Percentiles rank a stretch among this genome's conserved stretches.
Evolutionary conservation across 2,797 vertebrate species (phyloP).

Genomic region (Aulostomus chinensis): DNA sequence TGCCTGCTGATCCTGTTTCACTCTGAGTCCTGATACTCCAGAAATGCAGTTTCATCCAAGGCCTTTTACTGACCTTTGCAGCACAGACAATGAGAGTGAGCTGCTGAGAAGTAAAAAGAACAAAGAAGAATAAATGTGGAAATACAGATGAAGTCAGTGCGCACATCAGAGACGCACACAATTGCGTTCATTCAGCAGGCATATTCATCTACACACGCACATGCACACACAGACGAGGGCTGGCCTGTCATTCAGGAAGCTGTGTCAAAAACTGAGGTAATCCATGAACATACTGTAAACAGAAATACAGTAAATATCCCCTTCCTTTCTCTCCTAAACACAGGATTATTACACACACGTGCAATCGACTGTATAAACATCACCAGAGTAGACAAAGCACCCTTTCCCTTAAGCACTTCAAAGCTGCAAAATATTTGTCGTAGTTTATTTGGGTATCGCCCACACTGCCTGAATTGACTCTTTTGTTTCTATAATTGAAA

Average conservation of each 20-base stretch:
- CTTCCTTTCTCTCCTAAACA: slow-evolving; percentile 6
- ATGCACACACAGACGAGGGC: slow-evolving; percentile 2
- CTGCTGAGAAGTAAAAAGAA: slow-evolving; percentile 3
- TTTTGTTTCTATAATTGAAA: background rate
- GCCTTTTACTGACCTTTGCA: no score
- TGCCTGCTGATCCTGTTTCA: no score
- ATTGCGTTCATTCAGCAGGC: background rate
- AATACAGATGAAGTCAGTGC: slow-evolving; percentile 13
- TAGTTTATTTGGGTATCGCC: background rate
- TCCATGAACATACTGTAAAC: slow-evolving; percentile 22
- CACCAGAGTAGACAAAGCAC: background rate
- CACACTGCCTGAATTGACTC: background rate
- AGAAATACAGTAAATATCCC: slow-evolving; percentile 30
- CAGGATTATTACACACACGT: slow-evolving; percentile 2
- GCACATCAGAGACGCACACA: background rate
- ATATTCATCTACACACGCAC: background rate
- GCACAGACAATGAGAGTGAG: background rate
- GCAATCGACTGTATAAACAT: slow-evolving; percentile 21
- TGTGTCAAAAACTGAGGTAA: slow-evolving; percentile 23
- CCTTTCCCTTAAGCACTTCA: no score
- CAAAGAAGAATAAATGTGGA: background rate
- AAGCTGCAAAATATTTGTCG: no score
- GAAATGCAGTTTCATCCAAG: no score
- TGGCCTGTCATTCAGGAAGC: slow-evolving; percentile 17
- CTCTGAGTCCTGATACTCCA: no score